Evolutionary conservation across 2,113 vertebrate species (phyloP).

Genomic region (Indri indri): DNA sequence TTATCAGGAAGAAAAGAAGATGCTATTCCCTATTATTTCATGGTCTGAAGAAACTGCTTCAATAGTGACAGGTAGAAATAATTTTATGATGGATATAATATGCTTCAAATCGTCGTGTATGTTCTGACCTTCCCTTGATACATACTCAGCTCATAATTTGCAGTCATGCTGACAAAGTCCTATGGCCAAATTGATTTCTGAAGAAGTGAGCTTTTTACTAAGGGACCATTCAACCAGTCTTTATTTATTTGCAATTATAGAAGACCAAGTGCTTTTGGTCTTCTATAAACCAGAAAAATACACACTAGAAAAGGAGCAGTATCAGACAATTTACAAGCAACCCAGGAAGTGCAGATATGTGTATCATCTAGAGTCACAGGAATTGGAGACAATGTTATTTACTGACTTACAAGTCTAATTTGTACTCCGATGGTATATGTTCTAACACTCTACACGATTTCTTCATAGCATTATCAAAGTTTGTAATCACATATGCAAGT

Average conservation of each 20-base stretch:
- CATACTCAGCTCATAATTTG: background rate
- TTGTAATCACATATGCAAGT: background rate
- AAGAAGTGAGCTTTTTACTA: background rate
- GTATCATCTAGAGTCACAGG: background rate
- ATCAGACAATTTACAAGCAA: background rate
- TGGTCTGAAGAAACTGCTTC: background rate
- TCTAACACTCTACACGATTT: background rate
- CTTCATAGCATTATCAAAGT: background rate
- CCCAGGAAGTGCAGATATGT: background rate
- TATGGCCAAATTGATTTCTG: background rate
- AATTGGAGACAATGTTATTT: background rate
- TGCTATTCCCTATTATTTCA: background rate
- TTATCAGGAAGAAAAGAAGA: background rate
- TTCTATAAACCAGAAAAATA: no score
- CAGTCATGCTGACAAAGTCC: background rate
- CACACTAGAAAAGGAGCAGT: background rate
- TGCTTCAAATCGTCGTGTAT: background rate
- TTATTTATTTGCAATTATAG: background rate
- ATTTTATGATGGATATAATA: background rate
- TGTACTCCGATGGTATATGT: background rate
- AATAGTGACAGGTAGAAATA: constrained; percentile 4
- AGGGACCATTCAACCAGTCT: background rate
- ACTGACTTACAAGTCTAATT: background rate
- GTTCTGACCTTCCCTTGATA: background rate
- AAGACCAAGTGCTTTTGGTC: background rate